Conservation (phyloP, 2,888 invertebrate genomes). For the Proisotoma minuta region DNA sequence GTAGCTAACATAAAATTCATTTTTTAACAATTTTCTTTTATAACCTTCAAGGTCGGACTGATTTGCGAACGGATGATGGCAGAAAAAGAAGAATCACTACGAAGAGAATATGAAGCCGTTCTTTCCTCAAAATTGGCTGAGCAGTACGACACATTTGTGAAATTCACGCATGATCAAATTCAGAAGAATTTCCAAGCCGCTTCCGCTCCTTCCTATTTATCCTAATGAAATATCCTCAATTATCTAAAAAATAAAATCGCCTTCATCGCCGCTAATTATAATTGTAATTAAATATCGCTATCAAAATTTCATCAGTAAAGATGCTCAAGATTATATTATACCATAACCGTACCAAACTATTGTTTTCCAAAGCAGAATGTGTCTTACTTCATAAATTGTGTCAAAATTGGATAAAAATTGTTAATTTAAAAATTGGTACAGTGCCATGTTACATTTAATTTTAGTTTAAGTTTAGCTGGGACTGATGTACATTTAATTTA, state of each 20-base stretch:
- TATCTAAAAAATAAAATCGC: not conserved
- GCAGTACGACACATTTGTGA: conserved; percentile 97
- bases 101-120: conserved; percentile 91
- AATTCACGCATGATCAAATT: conserved; percentile 97
- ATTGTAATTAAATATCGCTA: conserved; percentile 5
- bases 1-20: not conserved
- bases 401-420: no score
- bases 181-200: conserved; percentile 62
- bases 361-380: no score
- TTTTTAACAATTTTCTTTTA: no score
- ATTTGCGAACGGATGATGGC: conserved; percentile 96
- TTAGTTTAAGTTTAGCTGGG: no score
- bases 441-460: no score
- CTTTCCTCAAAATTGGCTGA: conserved; percentile 90
- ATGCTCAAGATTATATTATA: no score
- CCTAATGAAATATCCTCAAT: conserved; percentile 24
- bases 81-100: conserved; percentile 88
- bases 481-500: no score
- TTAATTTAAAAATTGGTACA: no score
- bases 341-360: no score
- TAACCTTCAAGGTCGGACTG: conserved; percentile 93
- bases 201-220: conserved; percentile 49
- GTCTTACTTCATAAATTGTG: no score
- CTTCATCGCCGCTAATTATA: not conserved
- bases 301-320: no score